A percentile compares a stretch with the other conserved stretches of the same genome.
phyloP scores from a whole-genome alignment of 2,888 invertebrate species.

The Calameuta pallipes region DNA sequence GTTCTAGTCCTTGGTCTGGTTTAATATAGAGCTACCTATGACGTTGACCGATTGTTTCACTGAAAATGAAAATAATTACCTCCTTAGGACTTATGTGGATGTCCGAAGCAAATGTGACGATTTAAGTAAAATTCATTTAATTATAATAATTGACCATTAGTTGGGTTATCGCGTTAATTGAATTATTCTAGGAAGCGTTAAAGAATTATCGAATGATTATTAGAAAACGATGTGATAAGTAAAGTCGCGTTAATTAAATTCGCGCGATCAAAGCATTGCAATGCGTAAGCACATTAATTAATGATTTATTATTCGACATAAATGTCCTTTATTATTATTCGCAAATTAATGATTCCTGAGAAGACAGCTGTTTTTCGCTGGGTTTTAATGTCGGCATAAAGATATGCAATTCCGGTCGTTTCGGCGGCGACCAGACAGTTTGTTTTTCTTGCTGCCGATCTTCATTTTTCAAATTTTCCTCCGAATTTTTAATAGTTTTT shows the following conservation, averaged over 20 bases:
- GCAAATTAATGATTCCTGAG: constrained; percentile 47
- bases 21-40: neutral
- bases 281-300: neutral
- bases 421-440: constrained; percentile 41
- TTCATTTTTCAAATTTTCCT: neutral
- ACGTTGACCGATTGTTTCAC: no score
- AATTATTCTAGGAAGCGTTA: neutral
- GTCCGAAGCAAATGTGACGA: neutral
- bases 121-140: neutral
- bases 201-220: neutral
- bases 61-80: neutral
- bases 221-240: neutral
- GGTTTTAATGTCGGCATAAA: constrained; percentile 53
- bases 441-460: constrained; percentile 18
- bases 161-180: neutral
- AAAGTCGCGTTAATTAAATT: neutral
- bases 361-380: constrained; percentile 44
- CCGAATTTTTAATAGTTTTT: neutral
- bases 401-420: constrained; percentile 67
- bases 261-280: neutral
- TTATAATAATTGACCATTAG: neutral
- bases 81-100: neutral
- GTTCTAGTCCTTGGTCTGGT: neutral
- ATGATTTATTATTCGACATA: neutral
- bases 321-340: constrained; percentile 26